Conservation (phyloP, 2,888 invertebrate species). For the Hypena proboscidalis region DNA sequence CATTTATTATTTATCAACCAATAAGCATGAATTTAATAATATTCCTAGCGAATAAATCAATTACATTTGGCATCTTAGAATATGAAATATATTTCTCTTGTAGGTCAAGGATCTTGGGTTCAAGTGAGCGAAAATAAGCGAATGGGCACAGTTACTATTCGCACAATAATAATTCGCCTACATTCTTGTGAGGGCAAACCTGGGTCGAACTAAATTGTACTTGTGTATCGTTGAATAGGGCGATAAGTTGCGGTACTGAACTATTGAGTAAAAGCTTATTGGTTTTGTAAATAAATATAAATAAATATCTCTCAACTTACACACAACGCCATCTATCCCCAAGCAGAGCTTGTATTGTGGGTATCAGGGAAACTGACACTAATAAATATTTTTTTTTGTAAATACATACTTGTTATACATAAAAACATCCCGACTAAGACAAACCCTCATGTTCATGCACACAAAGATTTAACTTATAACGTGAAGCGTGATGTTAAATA, state of each 20-base stretch:
- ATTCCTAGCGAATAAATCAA: slow-evolving; percentile 33
- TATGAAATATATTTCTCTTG: slow-evolving; percentile 35
- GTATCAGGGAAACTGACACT: too few species aligned
- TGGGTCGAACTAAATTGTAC: slow-evolving; percentile 21
- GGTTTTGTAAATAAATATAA: neutral
- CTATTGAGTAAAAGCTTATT: neutral
- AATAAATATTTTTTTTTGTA: too few species aligned
- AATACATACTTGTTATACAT: too few species aligned
- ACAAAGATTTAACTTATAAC: too few species aligned
- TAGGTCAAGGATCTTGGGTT: slow-evolving; percentile 42
- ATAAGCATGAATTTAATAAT: slow-evolving; percentile 24
- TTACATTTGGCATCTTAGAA: slow-evolving; percentile 32
- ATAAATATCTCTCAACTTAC: slow-evolving; percentile 1
- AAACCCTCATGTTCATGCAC: too few species aligned
- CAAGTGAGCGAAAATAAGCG: slow-evolving; percentile 35
- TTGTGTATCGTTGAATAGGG: slow-evolving; percentile 6
- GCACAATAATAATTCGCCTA: slow-evolving; percentile 21
- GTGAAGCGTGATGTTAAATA: too few species aligned
- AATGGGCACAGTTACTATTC: slow-evolving; percentile 30
- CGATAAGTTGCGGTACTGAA: neutral
- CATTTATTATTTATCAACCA: slow-evolving; percentile 8
- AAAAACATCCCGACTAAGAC: too few species aligned
- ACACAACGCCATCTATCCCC: too few species aligned
- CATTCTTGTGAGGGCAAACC: slow-evolving; percentile 20
- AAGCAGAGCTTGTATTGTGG: too few species aligned